Percentiles rank a stretch among this genome's conserved stretches.
Conservation (phyloP, 2,888 invertebrate genomes). For the Ormyrus pomaceus region DNA sequence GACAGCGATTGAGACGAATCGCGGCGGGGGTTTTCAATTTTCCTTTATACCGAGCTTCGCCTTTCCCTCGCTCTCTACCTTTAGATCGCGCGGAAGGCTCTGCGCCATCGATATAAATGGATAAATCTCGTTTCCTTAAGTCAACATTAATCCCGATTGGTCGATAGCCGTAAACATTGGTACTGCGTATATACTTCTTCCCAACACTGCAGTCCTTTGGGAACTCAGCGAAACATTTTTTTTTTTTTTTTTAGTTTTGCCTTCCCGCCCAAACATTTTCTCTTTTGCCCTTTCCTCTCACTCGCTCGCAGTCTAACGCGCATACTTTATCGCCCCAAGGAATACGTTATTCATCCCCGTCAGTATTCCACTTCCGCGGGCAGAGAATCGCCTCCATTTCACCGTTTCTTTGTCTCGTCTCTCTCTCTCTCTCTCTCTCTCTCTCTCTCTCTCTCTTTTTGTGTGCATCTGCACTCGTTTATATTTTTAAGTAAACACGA, state of each 20-base stretch:
- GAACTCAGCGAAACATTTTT: too few relatives aligned
- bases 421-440: too few relatives aligned
- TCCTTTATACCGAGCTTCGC: background rate
- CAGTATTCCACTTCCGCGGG: background rate
- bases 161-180: constrained; percentile 17
- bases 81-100: too few relatives aligned
- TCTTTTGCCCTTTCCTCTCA: background rate
- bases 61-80: too few relatives aligned
- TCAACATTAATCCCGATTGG: constrained; percentile 51
- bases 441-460: too few relatives aligned
- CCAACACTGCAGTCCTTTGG: too few relatives aligned
- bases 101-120: constrained; percentile 34
- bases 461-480: too few relatives aligned
- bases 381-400: too few relatives aligned
- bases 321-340: background rate
- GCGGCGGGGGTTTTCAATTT: constrained; percentile 37
- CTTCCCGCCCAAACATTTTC: background rate
- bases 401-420: background rate
- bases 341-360: background rate
- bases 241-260: too few relatives aligned
- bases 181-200: too few relatives aligned
- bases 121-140: constrained; percentile 51
- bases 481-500: too few relatives aligned
- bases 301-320: background rate
- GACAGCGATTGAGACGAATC: constrained; percentile 46